Evolutionary conservation across 2,888 invertebrate genomes (phyloP).

Genomic region (Oligia strigilis): DNA sequence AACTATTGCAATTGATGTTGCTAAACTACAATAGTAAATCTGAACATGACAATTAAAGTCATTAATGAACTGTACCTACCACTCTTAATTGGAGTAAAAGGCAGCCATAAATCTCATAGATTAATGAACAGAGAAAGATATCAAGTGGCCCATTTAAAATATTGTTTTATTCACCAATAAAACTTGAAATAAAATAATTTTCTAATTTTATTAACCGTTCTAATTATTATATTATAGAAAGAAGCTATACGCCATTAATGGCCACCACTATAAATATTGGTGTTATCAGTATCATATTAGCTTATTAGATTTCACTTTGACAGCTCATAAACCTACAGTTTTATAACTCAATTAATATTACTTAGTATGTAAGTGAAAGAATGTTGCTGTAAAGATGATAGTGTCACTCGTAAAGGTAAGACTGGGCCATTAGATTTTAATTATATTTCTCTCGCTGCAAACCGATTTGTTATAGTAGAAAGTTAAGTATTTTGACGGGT

Average conservation of each 20-base stretch:
- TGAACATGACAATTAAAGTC: conserved; percentile 31
- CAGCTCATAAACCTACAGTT: conserved; percentile 60
- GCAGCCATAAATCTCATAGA: conserved; percentile 43
- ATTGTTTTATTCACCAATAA: conserved; percentile 58
- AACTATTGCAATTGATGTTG: not conserved
- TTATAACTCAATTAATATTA: conserved; percentile 67
- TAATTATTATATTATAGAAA: conserved; percentile 20
- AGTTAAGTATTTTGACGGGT: conserved; percentile 53
- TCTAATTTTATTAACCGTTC: conserved; percentile 58
- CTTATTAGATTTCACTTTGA: conserved; percentile 60
- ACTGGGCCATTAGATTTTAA: conserved; percentile 50
- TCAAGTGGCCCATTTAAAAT: conserved; percentile 51
- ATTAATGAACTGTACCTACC: conserved; percentile 34
- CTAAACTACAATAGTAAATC: conserved; percentile 35
- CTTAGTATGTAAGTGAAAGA: conserved; percentile 56
- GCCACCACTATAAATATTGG: conserved; percentile 54
- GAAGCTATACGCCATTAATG: conserved; percentile 44
- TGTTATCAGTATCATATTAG: conserved; percentile 60
- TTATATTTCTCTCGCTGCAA: conserved; percentile 48
- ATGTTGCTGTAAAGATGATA: conserved; percentile 50
- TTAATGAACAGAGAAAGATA: conserved; percentile 56
- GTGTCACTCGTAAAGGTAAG: conserved; percentile 51
- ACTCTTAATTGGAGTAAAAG: conserved; percentile 46
- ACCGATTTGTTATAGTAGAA: conserved; percentile 53
- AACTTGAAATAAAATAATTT: conserved; percentile 56